Percentiles rank a stretch among this genome's conserved stretches.
phyloP scores from a whole-genome alignment of 2,888 invertebrate genomes.

The Stramonita haemastoma region DNA sequence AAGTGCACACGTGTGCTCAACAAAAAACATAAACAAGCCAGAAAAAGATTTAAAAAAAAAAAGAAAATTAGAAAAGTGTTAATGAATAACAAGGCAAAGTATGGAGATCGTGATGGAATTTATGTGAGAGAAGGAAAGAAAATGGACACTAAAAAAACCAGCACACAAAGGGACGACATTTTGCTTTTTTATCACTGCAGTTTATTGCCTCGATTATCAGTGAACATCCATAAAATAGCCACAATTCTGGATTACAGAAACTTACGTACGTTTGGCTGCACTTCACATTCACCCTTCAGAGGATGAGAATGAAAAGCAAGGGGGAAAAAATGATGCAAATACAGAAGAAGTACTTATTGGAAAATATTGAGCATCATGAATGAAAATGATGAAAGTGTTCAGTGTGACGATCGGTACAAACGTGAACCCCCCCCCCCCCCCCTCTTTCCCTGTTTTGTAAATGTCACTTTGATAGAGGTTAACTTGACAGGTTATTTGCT shows the following conservation, averaged over 20 bases:
- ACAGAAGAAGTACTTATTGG: too few species aligned
- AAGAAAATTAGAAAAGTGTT: too few species aligned
- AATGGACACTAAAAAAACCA: neutral
- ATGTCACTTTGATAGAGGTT: too few species aligned
- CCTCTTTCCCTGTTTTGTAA: too few species aligned
- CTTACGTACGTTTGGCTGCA: conserved; percentile 10
- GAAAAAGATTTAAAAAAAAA: too few species aligned
- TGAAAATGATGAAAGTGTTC: too few species aligned
- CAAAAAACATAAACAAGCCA: neutral
- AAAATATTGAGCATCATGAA: too few species aligned
- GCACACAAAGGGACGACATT: neutral
- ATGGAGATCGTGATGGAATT: neutral
- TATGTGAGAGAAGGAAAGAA: neutral
- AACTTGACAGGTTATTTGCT: too few species aligned
- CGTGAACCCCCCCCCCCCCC: too few species aligned
- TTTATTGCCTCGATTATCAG: conserved; percentile 25
- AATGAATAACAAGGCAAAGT: neutral
- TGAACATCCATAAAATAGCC: conserved; percentile 16
- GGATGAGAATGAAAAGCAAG: neutral
- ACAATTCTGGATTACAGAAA: neutral
- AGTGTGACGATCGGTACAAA: too few species aligned
- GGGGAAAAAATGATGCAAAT: too few species aligned
- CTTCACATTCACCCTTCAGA: neutral
- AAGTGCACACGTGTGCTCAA: neutral
- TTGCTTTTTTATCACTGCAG: neutral